Percentiles rank a stretch among this genome's conserved stretches.
Evolutionary conservation across 2,888 invertebrate genomes (phyloP).

Genomic region (Hipparchia semele): DNA sequence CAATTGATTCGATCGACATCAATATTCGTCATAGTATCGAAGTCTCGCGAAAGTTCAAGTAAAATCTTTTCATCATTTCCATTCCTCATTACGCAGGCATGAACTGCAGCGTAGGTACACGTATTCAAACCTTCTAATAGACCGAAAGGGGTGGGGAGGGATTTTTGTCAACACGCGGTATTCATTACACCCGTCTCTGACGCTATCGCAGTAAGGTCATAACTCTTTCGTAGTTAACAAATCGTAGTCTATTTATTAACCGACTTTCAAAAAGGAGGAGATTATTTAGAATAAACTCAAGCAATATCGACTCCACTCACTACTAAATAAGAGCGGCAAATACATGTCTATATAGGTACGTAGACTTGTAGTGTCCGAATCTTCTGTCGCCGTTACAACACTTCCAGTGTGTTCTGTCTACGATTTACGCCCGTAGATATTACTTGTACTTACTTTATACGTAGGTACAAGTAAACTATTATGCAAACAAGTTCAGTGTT

Average conservation of each 20-base stretch:
- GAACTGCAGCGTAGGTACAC: neutral
- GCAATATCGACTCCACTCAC: constrained; percentile 4
- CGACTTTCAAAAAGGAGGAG: neutral
- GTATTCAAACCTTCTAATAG: constrained; percentile 14
- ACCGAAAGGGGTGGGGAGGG: neutral
- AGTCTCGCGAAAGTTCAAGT: constrained; percentile 1
- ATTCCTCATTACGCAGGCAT: constrained; percentile 7
- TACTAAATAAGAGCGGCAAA: constrained; percentile 18
- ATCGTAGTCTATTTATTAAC: neutral
- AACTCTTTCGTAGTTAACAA: neutral
- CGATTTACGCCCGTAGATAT: no score
- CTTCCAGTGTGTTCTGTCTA: no score
- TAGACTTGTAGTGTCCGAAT: neutral
- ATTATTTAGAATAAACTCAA: neutral
- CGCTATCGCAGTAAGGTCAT: neutral
- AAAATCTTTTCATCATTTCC: constrained; percentile 21
- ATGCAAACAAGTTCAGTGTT: no score
- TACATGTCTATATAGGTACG: neutral
- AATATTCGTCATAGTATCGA: neutral
- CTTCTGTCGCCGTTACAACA: no score
- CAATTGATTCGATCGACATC: neutral
- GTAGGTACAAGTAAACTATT: no score
- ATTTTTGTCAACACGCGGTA: neutral
- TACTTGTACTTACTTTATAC: no score
- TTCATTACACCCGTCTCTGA: neutral